Conservation (phyloP, 2,113 vertebrate genomes). For the Campylorhamphus procurvoides region DNA sequence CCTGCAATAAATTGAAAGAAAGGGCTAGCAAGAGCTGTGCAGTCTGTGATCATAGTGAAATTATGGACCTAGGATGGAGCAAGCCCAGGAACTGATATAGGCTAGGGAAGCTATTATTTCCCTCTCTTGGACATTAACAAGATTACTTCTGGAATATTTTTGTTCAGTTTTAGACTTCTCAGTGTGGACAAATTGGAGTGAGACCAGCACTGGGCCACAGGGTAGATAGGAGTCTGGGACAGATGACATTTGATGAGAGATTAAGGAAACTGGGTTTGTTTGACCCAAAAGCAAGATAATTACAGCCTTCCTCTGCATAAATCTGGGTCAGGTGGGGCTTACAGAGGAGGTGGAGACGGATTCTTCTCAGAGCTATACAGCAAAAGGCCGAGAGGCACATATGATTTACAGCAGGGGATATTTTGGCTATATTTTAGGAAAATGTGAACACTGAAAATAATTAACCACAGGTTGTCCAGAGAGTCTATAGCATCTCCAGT, state of each 20-base stretch:
- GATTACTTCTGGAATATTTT: background rate
- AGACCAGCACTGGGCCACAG: background rate
- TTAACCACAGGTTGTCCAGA: background rate
- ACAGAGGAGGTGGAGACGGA: background rate
- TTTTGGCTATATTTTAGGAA: background rate
- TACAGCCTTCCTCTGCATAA: background rate
- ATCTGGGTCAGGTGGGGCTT: rapidly evolving
- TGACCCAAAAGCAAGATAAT: background rate
- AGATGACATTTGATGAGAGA: background rate
- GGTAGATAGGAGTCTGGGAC: background rate
- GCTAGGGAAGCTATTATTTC: background rate
- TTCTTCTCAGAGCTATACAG: background rate
- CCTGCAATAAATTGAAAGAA: background rate
- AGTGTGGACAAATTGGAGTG: background rate
- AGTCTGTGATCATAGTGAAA: background rate
- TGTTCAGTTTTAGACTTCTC: background rate
- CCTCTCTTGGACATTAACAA: background rate
- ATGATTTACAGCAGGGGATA: rapidly evolving
- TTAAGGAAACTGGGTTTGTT: background rate
- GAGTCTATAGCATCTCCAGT: background rate
- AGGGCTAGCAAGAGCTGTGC: background rate
- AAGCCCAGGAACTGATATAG: rapidly evolving
- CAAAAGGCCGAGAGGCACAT: background rate
- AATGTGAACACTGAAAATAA: rapidly evolving
- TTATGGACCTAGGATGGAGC: background rate